These are phyloP conservation scores for Drosophila funebris DNA, from an alignment of 1,140 invertebrate genomes.

Conservation along the genomic window DNA sequence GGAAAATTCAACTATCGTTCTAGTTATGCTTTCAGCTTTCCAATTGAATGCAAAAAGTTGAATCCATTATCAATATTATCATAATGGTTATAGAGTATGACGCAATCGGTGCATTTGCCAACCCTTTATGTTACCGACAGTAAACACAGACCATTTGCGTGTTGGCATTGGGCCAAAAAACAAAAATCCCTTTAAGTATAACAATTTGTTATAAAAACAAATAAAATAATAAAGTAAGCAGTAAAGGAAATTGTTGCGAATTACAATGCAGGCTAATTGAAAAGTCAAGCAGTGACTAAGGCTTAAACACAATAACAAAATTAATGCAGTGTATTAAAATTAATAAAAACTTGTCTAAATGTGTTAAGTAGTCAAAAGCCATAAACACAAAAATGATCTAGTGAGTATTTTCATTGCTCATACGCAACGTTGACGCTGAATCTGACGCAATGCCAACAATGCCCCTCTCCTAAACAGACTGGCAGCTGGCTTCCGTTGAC, in stretches of 20 bases:
- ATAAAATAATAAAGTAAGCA: background rate
- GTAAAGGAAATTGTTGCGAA: slow-evolving; percentile 11
- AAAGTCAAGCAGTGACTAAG: slow-evolving; percentile 3
- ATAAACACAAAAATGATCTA: slow-evolving; percentile 41
- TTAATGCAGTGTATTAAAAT: slow-evolving; percentile 26
- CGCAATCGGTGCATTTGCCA: background rate
- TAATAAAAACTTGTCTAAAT: slow-evolving; percentile 32
- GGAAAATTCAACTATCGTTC: background rate
- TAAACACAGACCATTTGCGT: slow-evolving; percentile 46
- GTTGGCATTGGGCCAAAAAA: slow-evolving; percentile 43
- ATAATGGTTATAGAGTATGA: background rate
- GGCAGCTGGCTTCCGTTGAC: slow-evolving; percentile 63
- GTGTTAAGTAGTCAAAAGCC: slow-evolving; percentile 51
- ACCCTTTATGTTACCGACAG: slow-evolving; percentile 18
- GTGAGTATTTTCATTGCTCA: slow-evolving; percentile 43
- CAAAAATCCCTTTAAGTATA: background rate
- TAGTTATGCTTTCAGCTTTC: background rate
- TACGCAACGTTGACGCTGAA: slow-evolving; percentile 51
- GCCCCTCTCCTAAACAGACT: background rate
- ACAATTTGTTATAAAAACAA: slow-evolving; percentile 1
- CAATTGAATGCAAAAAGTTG: background rate
- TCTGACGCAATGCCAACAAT: slow-evolving; percentile 47
- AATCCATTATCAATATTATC: background rate
- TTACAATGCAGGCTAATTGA: slow-evolving; percentile 17
- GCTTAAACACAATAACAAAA: slow-evolving; percentile 7